These are phyloP conservation scores for Trachemys scripta DNA, from an alignment of 2,113 vertebrate genomes.

Conservation along the genomic window DNA sequence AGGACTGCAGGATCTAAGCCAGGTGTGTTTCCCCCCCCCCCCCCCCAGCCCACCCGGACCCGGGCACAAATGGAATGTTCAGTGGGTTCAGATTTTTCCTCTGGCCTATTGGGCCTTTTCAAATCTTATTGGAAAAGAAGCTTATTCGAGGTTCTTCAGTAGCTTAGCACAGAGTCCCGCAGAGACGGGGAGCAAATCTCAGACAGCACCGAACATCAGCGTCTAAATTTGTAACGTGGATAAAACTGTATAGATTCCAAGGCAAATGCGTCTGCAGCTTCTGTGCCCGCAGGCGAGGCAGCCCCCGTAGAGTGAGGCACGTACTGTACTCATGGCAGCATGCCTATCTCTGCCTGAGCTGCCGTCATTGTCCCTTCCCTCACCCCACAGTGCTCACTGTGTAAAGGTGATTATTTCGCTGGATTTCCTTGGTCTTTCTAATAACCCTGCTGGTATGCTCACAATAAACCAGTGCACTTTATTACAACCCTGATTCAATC, in stretches of 20 bases:
- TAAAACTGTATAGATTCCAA: background rate
- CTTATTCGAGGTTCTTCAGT: background rate
- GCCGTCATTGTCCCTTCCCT: constrained; percentile 62
- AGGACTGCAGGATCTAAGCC: background rate
- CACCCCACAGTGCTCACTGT: constrained; percentile 66
- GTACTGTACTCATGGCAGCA: background rate
- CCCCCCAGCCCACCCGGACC: too few relatives aligned
- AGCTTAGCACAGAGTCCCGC: background rate
- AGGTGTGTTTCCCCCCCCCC: too few relatives aligned
- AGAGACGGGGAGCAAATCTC: background rate
- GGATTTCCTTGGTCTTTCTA: constrained; percentile 66
- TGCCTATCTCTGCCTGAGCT: background rate
- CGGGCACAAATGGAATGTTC: background rate
- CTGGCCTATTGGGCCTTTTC: background rate
- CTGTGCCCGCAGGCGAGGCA: background rate
- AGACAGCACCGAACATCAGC: background rate
- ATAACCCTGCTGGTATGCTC: constrained; percentile 58
- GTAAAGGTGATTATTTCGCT: constrained; percentile 71
- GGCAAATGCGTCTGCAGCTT: background rate
- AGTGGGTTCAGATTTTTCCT: background rate
- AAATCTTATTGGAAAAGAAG: background rate
- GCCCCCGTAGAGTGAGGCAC: background rate
- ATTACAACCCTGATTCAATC: constrained; percentile 65
- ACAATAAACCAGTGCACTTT: constrained; percentile 45
- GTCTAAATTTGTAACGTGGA: background rate